phyloP scores from a whole-genome alignment of 2,113 vertebrate genomes.

The Ammodytes marinus region DNA sequence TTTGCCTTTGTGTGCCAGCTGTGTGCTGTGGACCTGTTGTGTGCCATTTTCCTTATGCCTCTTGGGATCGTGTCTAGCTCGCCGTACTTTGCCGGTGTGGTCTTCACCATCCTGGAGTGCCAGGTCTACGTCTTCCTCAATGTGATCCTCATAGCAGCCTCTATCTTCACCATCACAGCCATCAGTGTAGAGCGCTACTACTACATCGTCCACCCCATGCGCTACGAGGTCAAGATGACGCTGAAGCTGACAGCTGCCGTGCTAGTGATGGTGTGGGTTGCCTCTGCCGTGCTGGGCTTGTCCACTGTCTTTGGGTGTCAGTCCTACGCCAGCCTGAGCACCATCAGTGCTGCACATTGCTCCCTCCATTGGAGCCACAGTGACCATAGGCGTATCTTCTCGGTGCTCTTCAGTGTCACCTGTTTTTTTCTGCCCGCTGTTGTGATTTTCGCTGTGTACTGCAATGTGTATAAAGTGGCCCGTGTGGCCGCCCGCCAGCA shows the following conservation, averaged over 20 bases:
- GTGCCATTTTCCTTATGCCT: constrained; percentile 93
- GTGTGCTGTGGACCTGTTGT: constrained; percentile 92
- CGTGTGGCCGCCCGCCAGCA: constrained; percentile 88
- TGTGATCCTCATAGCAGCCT: constrained; percentile 90
- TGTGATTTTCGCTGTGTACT: constrained; percentile 91
- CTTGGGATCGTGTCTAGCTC: constrained; percentile 91
- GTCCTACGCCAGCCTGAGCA: constrained; percentile 73
- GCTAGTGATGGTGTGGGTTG: constrained; percentile 88
- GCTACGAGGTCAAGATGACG: constrained; percentile 92
- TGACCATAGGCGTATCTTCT: constrained; percentile 85
- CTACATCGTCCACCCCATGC: constrained; percentile 94
- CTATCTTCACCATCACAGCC: constrained; percentile 91
- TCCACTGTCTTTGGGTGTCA: constrained; percentile 87
- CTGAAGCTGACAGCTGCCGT: constrained; percentile 85
- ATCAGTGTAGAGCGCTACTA: constrained; percentile 95
- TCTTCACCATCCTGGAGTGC: constrained; percentile 89
- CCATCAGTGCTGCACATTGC: constrained; percentile 86
- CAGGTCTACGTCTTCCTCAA: constrained; percentile 90
- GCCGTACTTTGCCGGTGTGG: constrained; percentile 86
- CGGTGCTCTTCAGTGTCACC: constrained; percentile 87
- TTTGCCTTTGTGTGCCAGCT: constrained; percentile 93
- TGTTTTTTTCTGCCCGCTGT: constrained; percentile 90
- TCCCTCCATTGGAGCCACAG: constrained; percentile 87
- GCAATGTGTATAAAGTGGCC: constrained; percentile 92
- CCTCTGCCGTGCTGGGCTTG: constrained; percentile 84